Evolutionary conservation across 2,888 invertebrate species (phyloP).

Genomic region (Catocala fraxini): DNA sequence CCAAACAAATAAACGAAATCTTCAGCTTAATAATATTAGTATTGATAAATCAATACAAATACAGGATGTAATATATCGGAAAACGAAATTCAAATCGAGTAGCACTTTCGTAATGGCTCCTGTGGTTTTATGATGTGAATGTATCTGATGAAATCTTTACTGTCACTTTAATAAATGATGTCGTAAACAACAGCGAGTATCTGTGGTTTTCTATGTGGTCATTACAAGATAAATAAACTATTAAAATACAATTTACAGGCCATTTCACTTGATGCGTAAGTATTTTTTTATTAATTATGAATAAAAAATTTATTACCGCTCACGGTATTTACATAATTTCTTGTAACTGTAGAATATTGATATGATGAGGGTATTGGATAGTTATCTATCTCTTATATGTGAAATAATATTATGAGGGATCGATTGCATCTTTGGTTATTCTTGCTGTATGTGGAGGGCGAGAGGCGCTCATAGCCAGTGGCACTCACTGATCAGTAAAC

Average conservation of each 20-base stretch:
- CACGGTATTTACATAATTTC: not conserved
- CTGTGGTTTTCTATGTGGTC: conserved; percentile 24
- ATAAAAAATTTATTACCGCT: not conserved
- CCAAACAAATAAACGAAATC: too few relatives aligned
- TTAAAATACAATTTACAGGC: conserved; percentile 41
- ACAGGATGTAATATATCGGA: not conserved
- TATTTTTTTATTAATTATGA: conserved; percentile 29
- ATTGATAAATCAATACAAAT: not conserved
- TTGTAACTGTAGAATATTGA: not conserved
- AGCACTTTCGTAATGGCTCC: conserved; percentile 31
- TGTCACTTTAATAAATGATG: conserved; percentile 39
- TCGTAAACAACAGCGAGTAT: conserved; percentile 32
- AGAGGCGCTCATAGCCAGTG: too few relatives aligned
- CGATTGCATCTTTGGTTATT: not conserved
- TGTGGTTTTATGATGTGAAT: conserved; percentile 45
- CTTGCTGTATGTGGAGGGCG: too few relatives aligned
- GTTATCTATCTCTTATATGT: too few relatives aligned
- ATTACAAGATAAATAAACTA: conserved; percentile 38
- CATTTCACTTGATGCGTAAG: conserved; percentile 29
- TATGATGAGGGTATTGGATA: not conserved
- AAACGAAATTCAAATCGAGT: conserved; percentile 3
- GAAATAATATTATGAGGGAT: not conserved
- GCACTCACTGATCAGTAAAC: too few relatives aligned
- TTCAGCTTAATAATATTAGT: too few relatives aligned
- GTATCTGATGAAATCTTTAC: conserved; percentile 45